Evolutionary conservation across 2,888 invertebrate genomes (phyloP).

Genomic region (Alcis repandata): DNA sequence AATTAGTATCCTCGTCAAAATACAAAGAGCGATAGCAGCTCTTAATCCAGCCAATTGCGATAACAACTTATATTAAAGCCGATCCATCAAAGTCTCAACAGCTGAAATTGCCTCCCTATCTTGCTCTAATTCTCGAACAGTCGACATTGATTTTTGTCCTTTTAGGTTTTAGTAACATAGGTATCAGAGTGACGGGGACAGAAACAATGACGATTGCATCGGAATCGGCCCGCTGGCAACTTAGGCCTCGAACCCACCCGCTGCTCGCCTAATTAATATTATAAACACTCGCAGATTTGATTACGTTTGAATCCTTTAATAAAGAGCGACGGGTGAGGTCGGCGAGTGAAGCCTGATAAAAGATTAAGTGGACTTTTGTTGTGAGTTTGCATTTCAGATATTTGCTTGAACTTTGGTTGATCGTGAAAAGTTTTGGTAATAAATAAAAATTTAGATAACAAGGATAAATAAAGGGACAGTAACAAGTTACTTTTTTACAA

Average conservation of each 20-base stretch:
- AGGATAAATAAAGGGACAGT: background rate
- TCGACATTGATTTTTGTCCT: background rate
- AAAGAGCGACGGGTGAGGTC: constrained; percentile 19
- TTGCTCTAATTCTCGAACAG: background rate
- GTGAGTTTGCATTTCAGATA: background rate
- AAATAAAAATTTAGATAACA: background rate
- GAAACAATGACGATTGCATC: background rate
- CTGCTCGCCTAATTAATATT: constrained; percentile 40
- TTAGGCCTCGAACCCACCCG: constrained; percentile 9
- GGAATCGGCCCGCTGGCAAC: background rate
- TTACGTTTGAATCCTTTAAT: constrained; percentile 38
- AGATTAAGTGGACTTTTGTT: constrained; percentile 15
- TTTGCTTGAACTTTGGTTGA: background rate
- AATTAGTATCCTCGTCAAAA: background rate
- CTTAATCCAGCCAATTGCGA: constrained; percentile 13
- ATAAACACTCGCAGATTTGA: constrained; percentile 45
- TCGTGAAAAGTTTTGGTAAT: background rate
- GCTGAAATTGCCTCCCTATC: background rate
- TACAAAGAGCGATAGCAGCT: constrained; percentile 3
- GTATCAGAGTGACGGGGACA: background rate
- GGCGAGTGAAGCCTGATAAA: constrained; percentile 6
- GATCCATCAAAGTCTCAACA: constrained; percentile 12
- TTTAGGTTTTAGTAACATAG: background rate
- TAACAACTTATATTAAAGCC: constrained; percentile 21
- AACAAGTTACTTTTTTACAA: too few relatives aligned